phyloP scores from a whole-genome alignment of 2,797 vertebrate species.

The Loris lydekkerianus region DNA sequence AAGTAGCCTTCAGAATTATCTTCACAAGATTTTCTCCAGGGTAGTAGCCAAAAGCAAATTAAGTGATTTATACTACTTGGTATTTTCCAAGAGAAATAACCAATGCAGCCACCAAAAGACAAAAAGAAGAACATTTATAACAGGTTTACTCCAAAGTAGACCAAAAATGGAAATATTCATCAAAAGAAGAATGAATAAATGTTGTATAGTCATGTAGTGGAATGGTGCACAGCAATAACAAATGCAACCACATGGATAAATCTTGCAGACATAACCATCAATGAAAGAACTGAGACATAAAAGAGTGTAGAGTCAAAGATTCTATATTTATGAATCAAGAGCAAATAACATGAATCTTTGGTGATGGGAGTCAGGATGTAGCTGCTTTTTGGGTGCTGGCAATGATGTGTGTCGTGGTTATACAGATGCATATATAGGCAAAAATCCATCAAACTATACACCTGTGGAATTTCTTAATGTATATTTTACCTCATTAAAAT shows the following conservation, averaged over 20 bases:
- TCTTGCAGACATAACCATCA: background rate
- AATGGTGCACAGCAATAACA: conserved; percentile 4
- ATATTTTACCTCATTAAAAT: background rate
- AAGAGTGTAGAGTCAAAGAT: background rate
- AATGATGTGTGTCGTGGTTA: background rate
- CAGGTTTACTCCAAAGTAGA: conserved; percentile 29
- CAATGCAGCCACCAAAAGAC: background rate
- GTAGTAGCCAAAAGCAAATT: conserved; percentile 44
- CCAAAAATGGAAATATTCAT: background rate
- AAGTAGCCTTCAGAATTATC: conserved; percentile 21
- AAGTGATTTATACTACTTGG: conserved; percentile 6
- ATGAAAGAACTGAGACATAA: background rate
- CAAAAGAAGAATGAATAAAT: background rate
- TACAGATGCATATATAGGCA: background rate
- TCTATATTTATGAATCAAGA: conserved; percentile 13
- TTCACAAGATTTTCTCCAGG: background rate
- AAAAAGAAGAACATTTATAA: background rate
- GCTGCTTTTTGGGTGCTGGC: background rate
- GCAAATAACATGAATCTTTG: background rate
- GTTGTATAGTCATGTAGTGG: background rate
- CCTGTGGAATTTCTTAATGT: background rate
- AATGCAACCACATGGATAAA: background rate
- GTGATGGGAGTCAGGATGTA: background rate
- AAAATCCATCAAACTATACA: background rate
- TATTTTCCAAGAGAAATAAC: background rate